Conservation (phyloP, 2,113 vertebrate genomes). For the Nycticryphes semicollaris region DNA sequence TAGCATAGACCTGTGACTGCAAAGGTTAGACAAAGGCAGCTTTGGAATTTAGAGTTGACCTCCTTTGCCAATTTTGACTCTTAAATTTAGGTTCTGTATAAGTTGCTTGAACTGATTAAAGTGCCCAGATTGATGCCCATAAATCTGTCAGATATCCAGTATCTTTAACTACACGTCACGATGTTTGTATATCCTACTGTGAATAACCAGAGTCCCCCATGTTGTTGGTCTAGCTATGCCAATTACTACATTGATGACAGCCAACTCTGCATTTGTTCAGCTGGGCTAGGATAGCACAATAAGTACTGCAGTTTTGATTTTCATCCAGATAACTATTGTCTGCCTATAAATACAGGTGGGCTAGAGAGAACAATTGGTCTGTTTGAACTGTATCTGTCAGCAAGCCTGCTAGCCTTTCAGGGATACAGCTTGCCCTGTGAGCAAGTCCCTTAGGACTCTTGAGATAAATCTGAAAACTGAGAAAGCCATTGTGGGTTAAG, state of each 20-base stretch:
- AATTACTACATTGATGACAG: fast-evolving
- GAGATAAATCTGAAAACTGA: background rate
- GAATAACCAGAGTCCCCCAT: background rate
- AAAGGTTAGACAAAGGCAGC: background rate
- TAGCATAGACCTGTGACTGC: background rate
- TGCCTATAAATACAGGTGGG: background rate
- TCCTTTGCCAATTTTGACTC: background rate
- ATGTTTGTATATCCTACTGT: background rate
- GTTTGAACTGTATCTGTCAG: background rate
- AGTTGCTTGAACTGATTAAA: background rate
- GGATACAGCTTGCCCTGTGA: background rate
- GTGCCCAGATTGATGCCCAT: background rate
- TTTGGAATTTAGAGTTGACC: background rate
- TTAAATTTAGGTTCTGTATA: background rate
- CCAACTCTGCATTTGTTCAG: background rate
- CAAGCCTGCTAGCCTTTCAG: background rate
- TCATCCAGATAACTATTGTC: background rate
- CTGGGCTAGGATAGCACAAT: background rate
- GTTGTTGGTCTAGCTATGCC: background rate
- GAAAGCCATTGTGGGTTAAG: background rate
- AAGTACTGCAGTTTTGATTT: background rate
- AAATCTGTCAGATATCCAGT: background rate
- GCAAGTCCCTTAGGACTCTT: background rate
- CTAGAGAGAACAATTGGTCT: background rate
- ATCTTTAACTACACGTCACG: background rate